Evolutionary conservation across 2,113 vertebrate species (phyloP).

Genomic region (Pachyramphus minor): DNA sequence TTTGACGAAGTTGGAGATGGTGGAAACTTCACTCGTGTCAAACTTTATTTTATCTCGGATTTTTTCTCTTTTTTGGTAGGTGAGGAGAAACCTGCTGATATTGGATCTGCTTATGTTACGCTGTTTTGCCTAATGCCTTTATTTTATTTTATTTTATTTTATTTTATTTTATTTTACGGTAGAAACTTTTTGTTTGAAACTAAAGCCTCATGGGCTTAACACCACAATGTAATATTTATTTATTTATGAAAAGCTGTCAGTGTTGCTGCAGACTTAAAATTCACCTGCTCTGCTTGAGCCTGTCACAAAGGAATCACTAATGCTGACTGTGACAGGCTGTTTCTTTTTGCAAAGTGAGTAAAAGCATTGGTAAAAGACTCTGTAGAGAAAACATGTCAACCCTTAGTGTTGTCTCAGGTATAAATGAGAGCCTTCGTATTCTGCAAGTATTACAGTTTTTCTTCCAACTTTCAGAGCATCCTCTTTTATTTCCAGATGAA

Average conservation of each 20-base stretch:
- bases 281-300: neutral
- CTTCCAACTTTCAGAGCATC: conserved; percentile 72
- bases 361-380: neutral
- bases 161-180: neutral
- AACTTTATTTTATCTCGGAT: neutral
- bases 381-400: neutral
- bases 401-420: neutral
- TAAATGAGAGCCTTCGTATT: conserved; percentile 36
- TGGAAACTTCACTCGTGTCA: neutral
- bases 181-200: neutral
- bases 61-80: neutral
- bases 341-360: neutral
- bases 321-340: neutral
- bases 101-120: neutral
- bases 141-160: neutral
- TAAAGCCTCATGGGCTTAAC: neutral
- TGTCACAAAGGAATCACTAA: neutral
- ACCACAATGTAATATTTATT: neutral
- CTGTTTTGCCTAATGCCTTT: neutral
- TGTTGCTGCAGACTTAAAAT: neutral
- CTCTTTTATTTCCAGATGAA: conserved; percentile 92
- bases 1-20: neutral
- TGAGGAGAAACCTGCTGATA: neutral
- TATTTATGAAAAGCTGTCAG: neutral
- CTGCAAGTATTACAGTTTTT: conserved; percentile 46